Conservation (phyloP, 2,113 vertebrate genomes). For the Callipepla squamata region DNA sequence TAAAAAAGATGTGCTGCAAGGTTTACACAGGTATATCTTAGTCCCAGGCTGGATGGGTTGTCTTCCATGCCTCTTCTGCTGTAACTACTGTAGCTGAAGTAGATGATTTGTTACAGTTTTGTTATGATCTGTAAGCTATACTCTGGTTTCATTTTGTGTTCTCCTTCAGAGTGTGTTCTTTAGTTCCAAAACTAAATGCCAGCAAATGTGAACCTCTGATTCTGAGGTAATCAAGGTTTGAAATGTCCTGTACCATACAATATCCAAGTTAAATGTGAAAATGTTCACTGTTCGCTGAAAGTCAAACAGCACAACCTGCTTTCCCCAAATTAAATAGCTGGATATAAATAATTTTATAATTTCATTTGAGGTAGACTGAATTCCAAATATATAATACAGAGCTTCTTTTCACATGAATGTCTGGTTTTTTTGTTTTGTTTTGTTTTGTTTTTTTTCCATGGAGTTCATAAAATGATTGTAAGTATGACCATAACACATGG, state of each 20-base stretch:
- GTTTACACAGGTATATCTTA: background rate
- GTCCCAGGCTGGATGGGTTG: no score
- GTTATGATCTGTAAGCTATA: background rate
- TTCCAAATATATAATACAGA: background rate
- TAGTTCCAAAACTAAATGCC: no score
- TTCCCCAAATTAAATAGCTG: background rate
- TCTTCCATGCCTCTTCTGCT: background rate
- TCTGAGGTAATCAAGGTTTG: background rate
- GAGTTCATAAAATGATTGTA: constrained; percentile 6
- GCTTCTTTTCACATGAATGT: constrained; percentile 13
- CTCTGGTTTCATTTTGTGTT: background rate
- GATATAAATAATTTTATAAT: constrained; percentile 9
- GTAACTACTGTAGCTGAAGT: background rate
- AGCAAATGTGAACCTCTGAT: background rate
- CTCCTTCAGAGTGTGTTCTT: background rate
- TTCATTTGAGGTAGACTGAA: background rate
- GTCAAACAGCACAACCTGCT: background rate
- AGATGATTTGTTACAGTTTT: background rate
- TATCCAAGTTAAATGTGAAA: background rate
- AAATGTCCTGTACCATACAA: background rate
- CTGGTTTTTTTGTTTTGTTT: no score
- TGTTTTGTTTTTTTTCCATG: background rate
- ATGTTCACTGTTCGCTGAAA: constrained; percentile 24
- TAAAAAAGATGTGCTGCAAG: background rate
- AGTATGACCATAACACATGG: background rate